These are phyloP conservation scores for Anorthoa munda DNA, from an alignment of 2,888 invertebrate genomes.

Conservation along the genomic window DNA sequence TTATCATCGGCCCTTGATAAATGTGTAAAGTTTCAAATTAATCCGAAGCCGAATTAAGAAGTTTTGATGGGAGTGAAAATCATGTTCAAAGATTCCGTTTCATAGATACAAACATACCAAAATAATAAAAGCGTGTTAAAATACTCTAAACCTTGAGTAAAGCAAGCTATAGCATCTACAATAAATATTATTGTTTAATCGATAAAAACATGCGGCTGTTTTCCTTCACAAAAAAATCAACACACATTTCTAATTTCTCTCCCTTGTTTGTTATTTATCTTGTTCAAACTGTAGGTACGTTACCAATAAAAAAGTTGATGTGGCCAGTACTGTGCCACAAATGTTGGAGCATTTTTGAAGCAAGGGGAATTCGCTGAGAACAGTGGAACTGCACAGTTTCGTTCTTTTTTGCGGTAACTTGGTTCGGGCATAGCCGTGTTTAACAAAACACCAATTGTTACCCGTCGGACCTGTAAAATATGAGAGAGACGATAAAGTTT, in stretches of 20 bases:
- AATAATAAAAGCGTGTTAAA: background rate
- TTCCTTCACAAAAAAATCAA: slow-evolving; percentile 40
- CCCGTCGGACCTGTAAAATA: slow-evolving; percentile 58
- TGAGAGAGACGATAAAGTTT: slow-evolving; percentile 69
- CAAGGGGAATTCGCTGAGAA: slow-evolving; percentile 26
- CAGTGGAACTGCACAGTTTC: slow-evolving; percentile 22
- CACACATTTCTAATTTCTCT: slow-evolving; percentile 39
- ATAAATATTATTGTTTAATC: slow-evolving; percentile 17
- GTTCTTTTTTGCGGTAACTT: slow-evolving; percentile 47
- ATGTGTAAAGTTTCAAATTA: no score
- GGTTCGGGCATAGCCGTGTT: slow-evolving; percentile 47
- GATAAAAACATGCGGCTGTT: slow-evolving; percentile 31
- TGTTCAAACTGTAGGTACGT: slow-evolving; percentile 48
- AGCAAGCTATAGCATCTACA: background rate
- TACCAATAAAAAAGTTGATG: slow-evolving; percentile 35
- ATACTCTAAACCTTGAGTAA: background rate
- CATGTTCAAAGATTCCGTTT: no score
- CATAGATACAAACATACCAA: no score
- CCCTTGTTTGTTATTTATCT: slow-evolving; percentile 57
- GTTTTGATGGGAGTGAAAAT: no score
- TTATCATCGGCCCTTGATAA: no score
- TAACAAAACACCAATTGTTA: slow-evolving; percentile 60
- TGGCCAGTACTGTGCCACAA: slow-evolving; percentile 22
- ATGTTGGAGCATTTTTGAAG: slow-evolving; percentile 34
- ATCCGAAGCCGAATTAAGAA: no score